Base-by-base conservation (phyloP, 2,797 vertebrate species). In the Arremon aurantiirostris region DNA sequence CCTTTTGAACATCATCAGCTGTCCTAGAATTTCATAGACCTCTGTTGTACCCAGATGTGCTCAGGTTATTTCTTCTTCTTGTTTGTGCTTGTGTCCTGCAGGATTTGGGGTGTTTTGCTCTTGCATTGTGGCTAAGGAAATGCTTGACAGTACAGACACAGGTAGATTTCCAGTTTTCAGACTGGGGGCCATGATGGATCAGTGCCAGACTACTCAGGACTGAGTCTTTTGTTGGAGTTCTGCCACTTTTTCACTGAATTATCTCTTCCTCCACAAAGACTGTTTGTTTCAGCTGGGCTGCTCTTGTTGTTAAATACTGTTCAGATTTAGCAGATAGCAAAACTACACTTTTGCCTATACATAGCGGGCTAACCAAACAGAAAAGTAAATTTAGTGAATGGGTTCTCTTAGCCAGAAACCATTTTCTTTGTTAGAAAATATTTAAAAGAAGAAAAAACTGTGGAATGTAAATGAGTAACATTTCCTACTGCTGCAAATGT, bases 391-490 rank as follows among this genome's bases (percentile, higher is more conserved):
- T 72, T 63, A 50, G 84, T 39, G 72, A 85, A 86, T 76, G 65
- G 37, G 61, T 85, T 82, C 50, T 81, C 37, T 72, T 79, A 75
- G 64, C 68, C 86, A 82, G 32, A 92, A 95, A 91, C 53, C 47
- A 59, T 91, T 89, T 60, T 76, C 68, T 94, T 72, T 73, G 69
- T 44, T 53, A 72, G 80, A 72, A 95, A 76, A 87, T 66, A 88
- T 55, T 89, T 93, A 65, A 85, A 87, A 71, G 47, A 80, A 86
- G 12, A 82, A 86, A 86, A 94, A 70, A 41, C 9, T 22, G 18
- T 73, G 76, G 53, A 79, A 86, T 91, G 79, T 56, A 93, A 96
- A 93, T 93, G 72, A 61, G 44, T 71, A 91, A 70, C 82, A 79
- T 82, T 86, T 91, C 90, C 87, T 94, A 56, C 71, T 59, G 41